Evolutionary conservation across 2,113 vertebrate genomes (phyloP).

Genomic region (Ondatra zibethicus): DNA sequence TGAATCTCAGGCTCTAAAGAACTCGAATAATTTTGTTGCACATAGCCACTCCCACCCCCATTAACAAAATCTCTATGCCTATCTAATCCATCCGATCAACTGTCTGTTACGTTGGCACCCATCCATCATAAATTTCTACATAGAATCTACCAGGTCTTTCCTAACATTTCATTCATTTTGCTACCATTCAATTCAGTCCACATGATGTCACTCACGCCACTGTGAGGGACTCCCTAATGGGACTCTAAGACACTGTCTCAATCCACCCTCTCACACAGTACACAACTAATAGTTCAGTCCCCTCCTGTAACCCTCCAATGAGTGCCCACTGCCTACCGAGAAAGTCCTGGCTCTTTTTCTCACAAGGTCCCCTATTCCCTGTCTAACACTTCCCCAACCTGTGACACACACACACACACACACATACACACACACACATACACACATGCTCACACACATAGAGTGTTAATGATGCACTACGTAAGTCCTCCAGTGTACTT

Average conservation of each 20-base stretch:
- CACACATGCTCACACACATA: neutral
- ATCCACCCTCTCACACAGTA: neutral
- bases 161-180: no score
- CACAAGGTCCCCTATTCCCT: neutral
- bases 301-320: neutral
- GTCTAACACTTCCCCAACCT: neutral
- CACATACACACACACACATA: neutral
- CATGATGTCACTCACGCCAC: neutral
- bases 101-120: neutral
- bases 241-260: neutral
- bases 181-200: neutral
- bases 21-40: neutral
- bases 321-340: neutral
- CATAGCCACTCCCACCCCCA: neutral
- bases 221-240: neutral
- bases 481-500: neutral
- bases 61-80: neutral
- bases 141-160: neutral
- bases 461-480: rapidly evolving
- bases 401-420: no score
- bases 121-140: neutral
- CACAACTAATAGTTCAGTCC: neutral
- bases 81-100: neutral
- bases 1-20: neutral
- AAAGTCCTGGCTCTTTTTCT: neutral